Conservation (phyloP, 1,140 invertebrate species). For the Matsumurasca onukii region DNA sequence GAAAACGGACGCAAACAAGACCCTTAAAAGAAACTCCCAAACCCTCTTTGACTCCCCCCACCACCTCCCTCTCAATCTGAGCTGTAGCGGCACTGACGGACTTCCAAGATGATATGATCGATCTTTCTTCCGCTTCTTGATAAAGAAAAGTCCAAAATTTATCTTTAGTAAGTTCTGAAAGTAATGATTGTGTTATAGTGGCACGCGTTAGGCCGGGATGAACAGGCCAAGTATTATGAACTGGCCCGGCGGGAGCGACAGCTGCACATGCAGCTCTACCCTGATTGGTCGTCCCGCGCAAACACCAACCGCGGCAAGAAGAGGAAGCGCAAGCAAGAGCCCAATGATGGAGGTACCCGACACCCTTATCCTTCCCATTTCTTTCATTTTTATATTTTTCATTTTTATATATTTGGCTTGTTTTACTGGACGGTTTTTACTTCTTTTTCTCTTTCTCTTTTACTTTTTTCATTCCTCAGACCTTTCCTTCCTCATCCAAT, state of each 20-base stretch:
- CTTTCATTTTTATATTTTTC: slow-evolving; percentile 26
- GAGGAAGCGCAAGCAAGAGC: slow-evolving; percentile 98
- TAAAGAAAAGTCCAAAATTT: background rate
- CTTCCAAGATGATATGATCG: slow-evolving; percentile 22
- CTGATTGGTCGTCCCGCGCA: slow-evolving; percentile 97
- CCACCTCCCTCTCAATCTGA: background rate
- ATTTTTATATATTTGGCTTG: slow-evolving; percentile 34
- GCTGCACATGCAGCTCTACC: slow-evolving; percentile 98
- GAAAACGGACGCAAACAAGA: slow-evolving; percentile 30
- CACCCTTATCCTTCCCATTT: slow-evolving; percentile 45
- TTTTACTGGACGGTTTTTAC: slow-evolving; percentile 39
- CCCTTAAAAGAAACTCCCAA: slow-evolving; percentile 33
- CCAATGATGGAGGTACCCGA: slow-evolving; percentile 88
- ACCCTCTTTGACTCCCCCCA: background rate
- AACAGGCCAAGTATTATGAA: slow-evolving; percentile 99
- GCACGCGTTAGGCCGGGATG: slow-evolving; percentile 97
- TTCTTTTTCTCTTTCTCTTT: slow-evolving; percentile 37
- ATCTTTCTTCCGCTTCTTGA: slow-evolving; percentile 36
- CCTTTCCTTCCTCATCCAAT: background rate
- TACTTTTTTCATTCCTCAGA: slow-evolving; percentile 22
- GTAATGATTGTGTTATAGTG: slow-evolving; percentile 63
- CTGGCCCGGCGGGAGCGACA: slow-evolving; percentile 96
- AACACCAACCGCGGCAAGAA: slow-evolving; percentile 98
- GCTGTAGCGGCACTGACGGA: background rate
- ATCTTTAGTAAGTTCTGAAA: slow-evolving; percentile 8